Base-by-base conservation (phyloP, 2,113 vertebrate genomes). In the Tympanuchus pallidicinctus region DNA sequence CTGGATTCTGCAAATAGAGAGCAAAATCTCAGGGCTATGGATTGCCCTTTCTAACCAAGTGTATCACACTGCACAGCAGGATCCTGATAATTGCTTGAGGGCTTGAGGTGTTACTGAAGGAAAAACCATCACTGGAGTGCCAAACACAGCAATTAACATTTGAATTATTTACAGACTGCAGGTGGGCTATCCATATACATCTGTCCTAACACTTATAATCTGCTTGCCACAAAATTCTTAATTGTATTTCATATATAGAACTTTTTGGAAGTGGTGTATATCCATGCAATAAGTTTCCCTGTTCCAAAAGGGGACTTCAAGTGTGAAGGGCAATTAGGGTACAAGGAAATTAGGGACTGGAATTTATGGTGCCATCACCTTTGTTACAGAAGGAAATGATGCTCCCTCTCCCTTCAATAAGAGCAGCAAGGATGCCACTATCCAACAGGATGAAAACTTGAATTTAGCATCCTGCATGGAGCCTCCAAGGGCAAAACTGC, bases 161-260 rank as follows among this genome's bases (percentile, higher is more conserved):
- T 96, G 75, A 96, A 93, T 93, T 95, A 95, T 95, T 96, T 96
- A 82, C 78, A 83, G 89, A 61, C 94, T 86, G 43, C 84, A 93
- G 93, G 94, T 91, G 91, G 75, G 43, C 75, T 82, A 60, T 91
- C 78, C 87, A 22, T 92, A 82, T 85, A 79, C 3, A 22, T 88
- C 67, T 3, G 0, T 74, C 76, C 47, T 38, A 73, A 54, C 11
- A 9, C 36, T 60, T 69, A n/a, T 17, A 34, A 63, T 87, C 20
- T 80, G 45, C 45, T 85, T 34, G 13, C 11, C 72, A 36, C 17
- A 30, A 67, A 47, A 64, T 47, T 70, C 50, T 89, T 88, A 66
- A 82, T 70, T 11, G 21, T 36, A 75, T 36, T 28, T 64, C 48
- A 25, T 19, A 56, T 9, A 20, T 7, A 16, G 20, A 1, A 2